Conservation (phyloP, 2,888 invertebrate species). For the Leucozona laternaria region DNA sequence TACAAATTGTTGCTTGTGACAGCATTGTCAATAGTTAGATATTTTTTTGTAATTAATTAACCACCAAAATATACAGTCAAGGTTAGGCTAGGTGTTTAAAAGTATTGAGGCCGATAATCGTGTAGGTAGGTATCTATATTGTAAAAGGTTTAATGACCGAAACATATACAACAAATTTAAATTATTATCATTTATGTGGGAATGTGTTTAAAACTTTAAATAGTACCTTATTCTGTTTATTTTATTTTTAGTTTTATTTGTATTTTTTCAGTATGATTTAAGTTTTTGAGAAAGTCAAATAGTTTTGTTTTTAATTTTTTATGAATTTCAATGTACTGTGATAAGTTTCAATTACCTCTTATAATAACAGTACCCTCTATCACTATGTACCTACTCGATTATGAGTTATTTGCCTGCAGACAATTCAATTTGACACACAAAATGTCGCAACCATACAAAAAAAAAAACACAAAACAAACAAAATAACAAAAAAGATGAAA, state of each 20-base stretch:
- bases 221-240: too few species aligned
- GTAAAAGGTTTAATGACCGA: conserved; percentile 17
- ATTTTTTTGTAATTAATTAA: background rate
- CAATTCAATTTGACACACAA: background rate
- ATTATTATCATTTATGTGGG: background rate
- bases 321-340: background rate
- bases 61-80: conserved; percentile 6
- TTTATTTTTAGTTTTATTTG: background rate
- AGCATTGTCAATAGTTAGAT: background rate
- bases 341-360: background rate
- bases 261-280: background rate
- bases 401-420: background rate
- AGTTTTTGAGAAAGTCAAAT: background rate
- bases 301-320: background rate
- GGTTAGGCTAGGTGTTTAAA: background rate
- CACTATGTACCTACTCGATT: too few species aligned
- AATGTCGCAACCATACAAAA: background rate
- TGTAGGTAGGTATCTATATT: background rate
- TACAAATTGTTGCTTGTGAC: conserved; percentile 26
- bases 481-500: too few species aligned
- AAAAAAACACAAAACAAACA: background rate
- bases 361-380: too few species aligned
- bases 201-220: background rate
- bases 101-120: background rate
- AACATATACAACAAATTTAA: background rate